Evolutionary conservation across 2,113 vertebrate species (phyloP).

Genomic region (Mastomys natalensis): DNA sequence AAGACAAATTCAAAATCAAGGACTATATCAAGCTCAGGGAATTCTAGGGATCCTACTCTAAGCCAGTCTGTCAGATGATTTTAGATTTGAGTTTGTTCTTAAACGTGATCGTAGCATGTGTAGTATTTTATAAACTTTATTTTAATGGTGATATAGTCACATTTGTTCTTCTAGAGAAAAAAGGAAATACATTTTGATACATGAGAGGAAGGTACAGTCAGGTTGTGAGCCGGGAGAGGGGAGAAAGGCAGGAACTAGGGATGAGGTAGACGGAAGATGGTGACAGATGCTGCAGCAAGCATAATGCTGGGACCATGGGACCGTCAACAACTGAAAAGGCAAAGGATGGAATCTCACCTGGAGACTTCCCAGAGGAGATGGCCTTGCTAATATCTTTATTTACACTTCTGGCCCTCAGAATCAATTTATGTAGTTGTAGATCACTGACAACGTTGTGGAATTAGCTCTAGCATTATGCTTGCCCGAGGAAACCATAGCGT

Average conservation of each 20-base stretch:
- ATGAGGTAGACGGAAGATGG: not conserved
- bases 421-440: not conserved
- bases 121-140: not conserved
- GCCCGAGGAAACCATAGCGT: not conserved
- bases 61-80: not conserved
- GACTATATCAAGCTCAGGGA: not conserved
- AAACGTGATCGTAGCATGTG: not conserved
- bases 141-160: not conserved
- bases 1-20: constrained; percentile 9
- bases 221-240: not conserved
- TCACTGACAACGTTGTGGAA: not conserved
- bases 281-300: not conserved
- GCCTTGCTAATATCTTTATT: not conserved
- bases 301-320: not conserved
- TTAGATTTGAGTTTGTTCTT: not conserved
- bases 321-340: not conserved
- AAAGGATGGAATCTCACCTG: not conserved
- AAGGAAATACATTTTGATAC: not conserved
- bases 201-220: not conserved
- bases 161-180: not conserved
- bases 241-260: not conserved
- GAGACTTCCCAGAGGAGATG: not conserved
- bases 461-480: not conserved
- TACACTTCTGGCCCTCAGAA: not conserved
- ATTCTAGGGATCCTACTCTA: not conserved